Percentiles rank a stretch among this genome's conserved stretches.
These are phyloP conservation scores for Erethizon dorsatum DNA, from an alignment of 2,797 vertebrate species.

Conservation along the genomic window DNA sequence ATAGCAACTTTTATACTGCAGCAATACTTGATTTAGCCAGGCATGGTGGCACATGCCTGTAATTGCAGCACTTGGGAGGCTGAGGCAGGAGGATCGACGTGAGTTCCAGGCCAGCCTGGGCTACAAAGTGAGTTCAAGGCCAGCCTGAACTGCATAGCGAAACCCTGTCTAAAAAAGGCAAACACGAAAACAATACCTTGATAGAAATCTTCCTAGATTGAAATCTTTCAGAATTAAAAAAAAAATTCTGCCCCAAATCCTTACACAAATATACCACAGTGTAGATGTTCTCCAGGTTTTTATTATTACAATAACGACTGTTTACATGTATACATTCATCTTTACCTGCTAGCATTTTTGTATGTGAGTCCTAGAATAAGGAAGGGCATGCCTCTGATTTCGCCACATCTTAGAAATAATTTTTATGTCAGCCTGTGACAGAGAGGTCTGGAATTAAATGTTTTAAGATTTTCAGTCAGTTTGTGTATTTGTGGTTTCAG, in stretches of 20 bases:
- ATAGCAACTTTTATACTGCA: neutral
- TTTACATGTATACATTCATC: neutral
- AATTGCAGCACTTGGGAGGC: too few relatives aligned
- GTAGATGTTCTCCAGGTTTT: neutral
- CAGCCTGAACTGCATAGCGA: too few relatives aligned
- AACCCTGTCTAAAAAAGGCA: too few relatives aligned
- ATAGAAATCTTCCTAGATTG: neutral
- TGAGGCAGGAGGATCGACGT: too few relatives aligned
- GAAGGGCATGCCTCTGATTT: neutral
- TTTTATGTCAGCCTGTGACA: conserved; percentile 15
- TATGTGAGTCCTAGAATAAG: neutral
- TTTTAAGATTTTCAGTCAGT: neutral
- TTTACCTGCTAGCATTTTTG: conserved; percentile 1
- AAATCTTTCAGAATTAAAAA: neutral
- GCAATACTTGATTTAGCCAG: neutral
- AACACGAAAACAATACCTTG: neutral
- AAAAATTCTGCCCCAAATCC: neutral
- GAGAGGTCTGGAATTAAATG: neutral
- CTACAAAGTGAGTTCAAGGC: too few relatives aligned
- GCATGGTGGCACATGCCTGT: too few relatives aligned
- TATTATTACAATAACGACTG: neutral
- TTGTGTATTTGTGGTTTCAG: conserved; percentile 28
- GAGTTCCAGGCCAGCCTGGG: too few relatives aligned
- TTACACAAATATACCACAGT: neutral
- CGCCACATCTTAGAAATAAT: neutral